Evolutionary conservation across 2,797 vertebrate species (phyloP).

Genomic region (Nannoperca australis): DNA sequence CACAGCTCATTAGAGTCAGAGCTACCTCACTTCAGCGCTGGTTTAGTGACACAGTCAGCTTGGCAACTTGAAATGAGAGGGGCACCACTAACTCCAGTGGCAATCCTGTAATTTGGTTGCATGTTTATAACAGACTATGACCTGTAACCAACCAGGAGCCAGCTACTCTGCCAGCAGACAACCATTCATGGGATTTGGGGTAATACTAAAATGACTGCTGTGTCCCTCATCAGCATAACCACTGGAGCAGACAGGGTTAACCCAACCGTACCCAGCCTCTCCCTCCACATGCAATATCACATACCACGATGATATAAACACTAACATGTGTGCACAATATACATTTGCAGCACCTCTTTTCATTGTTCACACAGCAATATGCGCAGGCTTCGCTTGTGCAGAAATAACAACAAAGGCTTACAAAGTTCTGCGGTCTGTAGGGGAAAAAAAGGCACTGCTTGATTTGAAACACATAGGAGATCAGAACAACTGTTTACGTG

Average conservation of each 20-base stretch:
- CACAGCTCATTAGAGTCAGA: conserved; percentile 47
- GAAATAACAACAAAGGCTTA: conserved; percentile 70
- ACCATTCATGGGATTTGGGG: conserved; percentile 64
- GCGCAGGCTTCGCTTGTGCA: conserved; percentile 22
- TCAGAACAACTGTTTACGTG: conserved; percentile 58
- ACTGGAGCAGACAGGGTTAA: conserved; percentile 65
- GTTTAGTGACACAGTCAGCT: conserved; percentile 66
- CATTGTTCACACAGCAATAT: conserved; percentile 34
- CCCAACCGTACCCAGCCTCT: conserved; percentile 38
- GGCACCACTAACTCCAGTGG: conserved; percentile 71
- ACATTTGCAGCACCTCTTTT: conserved; percentile 47
- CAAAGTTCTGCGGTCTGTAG: conserved; percentile 43
- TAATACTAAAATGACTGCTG: conserved; percentile 71
- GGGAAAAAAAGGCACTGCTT: conserved; percentile 24
- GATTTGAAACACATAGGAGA: conserved; percentile 69
- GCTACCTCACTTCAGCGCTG: conserved; percentile 49
- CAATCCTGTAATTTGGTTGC: conserved; percentile 80
- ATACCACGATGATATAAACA: conserved; percentile 62
- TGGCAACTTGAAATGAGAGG: conserved; percentile 75
- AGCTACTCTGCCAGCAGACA: conserved; percentile 61
- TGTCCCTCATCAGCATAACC: conserved; percentile 55
- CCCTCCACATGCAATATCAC: conserved; percentile 35
- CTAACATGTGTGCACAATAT: conserved; percentile 56
- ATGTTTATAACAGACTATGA: conserved; percentile 78
- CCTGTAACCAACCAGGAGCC: conserved; percentile 74